These are phyloP conservation scores for Calidris pugnax DNA, from an alignment of 2,113 vertebrate genomes.

Conservation along the genomic window DNA sequence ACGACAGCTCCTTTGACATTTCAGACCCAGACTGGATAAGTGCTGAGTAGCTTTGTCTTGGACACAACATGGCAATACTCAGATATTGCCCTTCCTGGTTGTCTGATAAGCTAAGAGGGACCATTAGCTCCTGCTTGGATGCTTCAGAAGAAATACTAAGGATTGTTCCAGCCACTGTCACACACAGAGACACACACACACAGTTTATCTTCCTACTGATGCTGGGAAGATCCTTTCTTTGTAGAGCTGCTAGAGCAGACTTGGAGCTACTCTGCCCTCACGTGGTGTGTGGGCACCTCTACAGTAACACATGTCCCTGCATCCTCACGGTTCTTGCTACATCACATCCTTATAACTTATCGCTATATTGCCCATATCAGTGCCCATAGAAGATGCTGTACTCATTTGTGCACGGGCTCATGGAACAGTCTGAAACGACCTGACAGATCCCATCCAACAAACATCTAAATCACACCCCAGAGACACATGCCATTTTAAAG, in stretches of 20 bases:
- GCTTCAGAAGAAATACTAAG: background rate
- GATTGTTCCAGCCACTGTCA: background rate
- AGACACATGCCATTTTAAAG: background rate
- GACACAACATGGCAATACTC: background rate
- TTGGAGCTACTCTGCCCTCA: slow-evolving; percentile 31
- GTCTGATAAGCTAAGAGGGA: background rate
- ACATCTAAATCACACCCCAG: background rate
- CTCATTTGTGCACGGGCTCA: accelerated
- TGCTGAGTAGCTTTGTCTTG: background rate
- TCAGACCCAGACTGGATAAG: background rate
- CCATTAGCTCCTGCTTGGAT: background rate
- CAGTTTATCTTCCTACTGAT: accelerated
- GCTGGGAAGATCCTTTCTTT: background rate
- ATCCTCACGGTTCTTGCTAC: too few relatives aligned
- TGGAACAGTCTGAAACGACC: accelerated
- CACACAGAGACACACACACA: accelerated
- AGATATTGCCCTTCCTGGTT: background rate
- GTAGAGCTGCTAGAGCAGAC: background rate
- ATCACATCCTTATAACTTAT: background rate
- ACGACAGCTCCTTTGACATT: background rate
- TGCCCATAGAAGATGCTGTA: background rate
- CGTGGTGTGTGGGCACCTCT: background rate
- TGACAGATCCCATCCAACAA: background rate
- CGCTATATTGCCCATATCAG: background rate
- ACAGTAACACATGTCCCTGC: background rate